Evolutionary conservation across 1,140 invertebrate genomes (phyloP).

Genomic region (Choristoneura fumiferana): DNA sequence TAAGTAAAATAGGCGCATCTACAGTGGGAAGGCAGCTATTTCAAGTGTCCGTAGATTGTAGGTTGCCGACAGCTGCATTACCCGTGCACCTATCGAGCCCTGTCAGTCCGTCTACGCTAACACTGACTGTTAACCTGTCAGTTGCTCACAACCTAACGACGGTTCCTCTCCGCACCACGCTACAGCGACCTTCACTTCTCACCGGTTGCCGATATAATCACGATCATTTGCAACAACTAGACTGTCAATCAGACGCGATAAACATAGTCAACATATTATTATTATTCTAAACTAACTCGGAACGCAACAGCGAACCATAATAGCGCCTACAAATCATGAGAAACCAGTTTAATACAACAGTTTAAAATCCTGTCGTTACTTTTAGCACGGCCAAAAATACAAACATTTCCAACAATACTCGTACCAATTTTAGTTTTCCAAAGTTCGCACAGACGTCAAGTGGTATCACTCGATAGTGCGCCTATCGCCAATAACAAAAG

Average conservation of each 20-base stretch:
- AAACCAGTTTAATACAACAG: background rate
- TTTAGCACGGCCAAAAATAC: background rate
- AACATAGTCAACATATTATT: constrained; percentile 6
- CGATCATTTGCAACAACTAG: constrained; percentile 40
- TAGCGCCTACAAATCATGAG: background rate
- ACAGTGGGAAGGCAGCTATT: background rate
- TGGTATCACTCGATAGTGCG: constrained; percentile 40
- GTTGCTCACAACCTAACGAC: constrained; percentile 40
- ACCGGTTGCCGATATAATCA: constrained; percentile 31
- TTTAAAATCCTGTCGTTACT: constrained; percentile 13
- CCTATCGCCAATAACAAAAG: constrained; percentile 66
- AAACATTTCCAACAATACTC: background rate
- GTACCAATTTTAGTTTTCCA: background rate
- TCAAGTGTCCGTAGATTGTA: background rate
- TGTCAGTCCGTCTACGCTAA: background rate
- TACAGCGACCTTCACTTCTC: constrained; percentile 32
- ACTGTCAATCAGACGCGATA: constrained; percentile 34
- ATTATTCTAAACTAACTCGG: background rate
- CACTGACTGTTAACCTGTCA: constrained; percentile 39
- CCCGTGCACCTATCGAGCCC: background rate
- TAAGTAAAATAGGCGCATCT: too few species aligned
- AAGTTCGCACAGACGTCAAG: constrained; percentile 24
- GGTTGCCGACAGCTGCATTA: constrained; percentile 14
- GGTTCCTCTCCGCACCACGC: constrained; percentile 41
- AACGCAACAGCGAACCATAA: background rate